Evolutionary conservation across 2,113 vertebrate genomes (phyloP).

Genomic region (Anthoscopus minutus): DNA sequence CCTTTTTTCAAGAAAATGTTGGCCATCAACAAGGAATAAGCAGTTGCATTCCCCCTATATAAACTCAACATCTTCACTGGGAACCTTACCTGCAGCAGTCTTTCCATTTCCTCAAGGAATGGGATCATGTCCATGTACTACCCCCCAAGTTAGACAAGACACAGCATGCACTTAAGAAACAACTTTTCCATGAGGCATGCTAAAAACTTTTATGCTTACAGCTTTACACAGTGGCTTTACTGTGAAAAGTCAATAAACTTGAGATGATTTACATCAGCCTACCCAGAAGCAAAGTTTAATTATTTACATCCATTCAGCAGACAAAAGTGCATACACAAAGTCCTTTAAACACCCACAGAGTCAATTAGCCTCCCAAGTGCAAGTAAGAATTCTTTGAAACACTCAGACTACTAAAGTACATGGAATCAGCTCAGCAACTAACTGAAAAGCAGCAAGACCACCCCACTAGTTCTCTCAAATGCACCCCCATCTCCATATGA

Average conservation of each 20-base stretch:
- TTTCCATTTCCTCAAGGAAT: neutral
- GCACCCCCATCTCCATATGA: neutral
- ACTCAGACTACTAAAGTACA: neutral
- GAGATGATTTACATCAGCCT: neutral
- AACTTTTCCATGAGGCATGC: neutral
- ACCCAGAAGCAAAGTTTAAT: neutral
- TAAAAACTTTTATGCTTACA: neutral
- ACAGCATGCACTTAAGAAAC: neutral
- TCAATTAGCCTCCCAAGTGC: neutral
- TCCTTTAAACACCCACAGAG: neutral
- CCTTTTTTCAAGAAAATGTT: neutral
- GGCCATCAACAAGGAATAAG: neutral
- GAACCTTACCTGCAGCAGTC: conserved; percentile 47
- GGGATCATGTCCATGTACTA: neutral
- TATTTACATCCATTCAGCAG: neutral
- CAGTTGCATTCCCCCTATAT: neutral
- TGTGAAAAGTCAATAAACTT: neutral
- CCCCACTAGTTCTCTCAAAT: neutral
- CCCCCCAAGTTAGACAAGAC: neutral
- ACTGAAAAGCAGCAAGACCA: neutral
- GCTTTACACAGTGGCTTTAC: neutral
- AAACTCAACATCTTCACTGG: neutral
- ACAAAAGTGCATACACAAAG: neutral
- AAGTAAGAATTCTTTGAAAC: neutral
- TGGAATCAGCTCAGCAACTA: neutral